Percentiles rank a stretch among this genome's conserved stretches.
Conservation (phyloP, 2,797 vertebrate species). For the Falco biarmicus region DNA sequence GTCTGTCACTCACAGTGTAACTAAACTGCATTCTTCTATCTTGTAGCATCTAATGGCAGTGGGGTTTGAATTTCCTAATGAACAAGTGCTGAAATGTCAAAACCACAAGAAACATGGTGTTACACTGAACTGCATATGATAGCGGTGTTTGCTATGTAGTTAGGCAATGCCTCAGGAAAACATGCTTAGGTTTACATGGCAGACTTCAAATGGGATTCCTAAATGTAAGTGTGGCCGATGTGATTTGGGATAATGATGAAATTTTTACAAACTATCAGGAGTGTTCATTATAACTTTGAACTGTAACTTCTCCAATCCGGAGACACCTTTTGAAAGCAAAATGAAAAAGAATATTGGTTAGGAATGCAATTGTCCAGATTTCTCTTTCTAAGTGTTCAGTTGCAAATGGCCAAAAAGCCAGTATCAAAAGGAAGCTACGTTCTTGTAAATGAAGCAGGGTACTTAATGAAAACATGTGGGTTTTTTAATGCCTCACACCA, state of each 20-base stretch:
- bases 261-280: neutral
- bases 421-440: neutral
- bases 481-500: neutral
- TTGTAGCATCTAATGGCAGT: neutral
- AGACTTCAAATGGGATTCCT: neutral
- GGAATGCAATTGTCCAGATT: neutral
- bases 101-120: neutral
- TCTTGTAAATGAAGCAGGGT: neutral
- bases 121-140: neutral
- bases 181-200: neutral
- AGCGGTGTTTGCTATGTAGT: neutral
- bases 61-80: neutral
- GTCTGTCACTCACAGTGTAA: fast-evolving
- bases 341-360: neutral
- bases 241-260: neutral
- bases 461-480: neutral
- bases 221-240: neutral
- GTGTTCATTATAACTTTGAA: neutral
- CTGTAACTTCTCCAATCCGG: neutral
- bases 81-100: neutral
- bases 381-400: neutral
- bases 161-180: neutral
- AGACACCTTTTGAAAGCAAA: neutral
- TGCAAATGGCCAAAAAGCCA: neutral
- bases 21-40: neutral